Base-by-base conservation (phyloP, 2,113 vertebrate species). In the Pteronura brasiliensis region DNA sequence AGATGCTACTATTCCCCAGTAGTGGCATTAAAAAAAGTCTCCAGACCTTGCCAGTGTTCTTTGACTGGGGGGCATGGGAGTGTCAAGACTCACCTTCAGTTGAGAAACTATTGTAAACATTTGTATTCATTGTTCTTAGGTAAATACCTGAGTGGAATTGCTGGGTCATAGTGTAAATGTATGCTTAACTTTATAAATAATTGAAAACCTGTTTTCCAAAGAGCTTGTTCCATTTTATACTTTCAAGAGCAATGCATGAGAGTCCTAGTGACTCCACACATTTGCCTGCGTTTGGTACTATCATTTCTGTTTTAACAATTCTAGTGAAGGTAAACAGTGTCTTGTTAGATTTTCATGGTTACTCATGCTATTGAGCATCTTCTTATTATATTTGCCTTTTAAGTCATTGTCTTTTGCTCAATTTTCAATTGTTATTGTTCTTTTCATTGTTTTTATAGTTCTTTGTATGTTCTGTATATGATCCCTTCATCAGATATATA, bases 391-490 rank as follows among this genome's bases (percentile, higher is more conserved):
- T 57, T 36, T 65, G 80, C 20, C 17, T 77, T 84, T 86, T 80
- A 92, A 85, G 27, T 69, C 23, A 81, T n/a, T 55, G 6, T 67
- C 44, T 55, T 96, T 65, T 71, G 11, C 15, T 83, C 17, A 69
- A 29, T 83, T 96, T 69, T 36, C 36, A 84, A 34, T 74, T 84
- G 9, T 20, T 61, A 17, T 20, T 42, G 0, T 47, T 90, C 59
- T 83, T 90, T 96, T 92, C 42, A 72, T 90, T 87, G 20, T 63
- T 95, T 95, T 65, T 82, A 1, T 93, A 90, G 20, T n/a, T 80
- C 44, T 90, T 88, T 69, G 67, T 63, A 74, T 90, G 42, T 29
- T 90, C 18, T 88, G 18, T 29, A 18, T 63, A 31, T 74, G 44
- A 80, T 25, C 76, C 39, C 39, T 72, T 81, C 21, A 90, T 82